phyloP scores from a whole-genome alignment of 53 echinoderm and acorn worm genomes.

The Glandiceps talaboti region DNA sequence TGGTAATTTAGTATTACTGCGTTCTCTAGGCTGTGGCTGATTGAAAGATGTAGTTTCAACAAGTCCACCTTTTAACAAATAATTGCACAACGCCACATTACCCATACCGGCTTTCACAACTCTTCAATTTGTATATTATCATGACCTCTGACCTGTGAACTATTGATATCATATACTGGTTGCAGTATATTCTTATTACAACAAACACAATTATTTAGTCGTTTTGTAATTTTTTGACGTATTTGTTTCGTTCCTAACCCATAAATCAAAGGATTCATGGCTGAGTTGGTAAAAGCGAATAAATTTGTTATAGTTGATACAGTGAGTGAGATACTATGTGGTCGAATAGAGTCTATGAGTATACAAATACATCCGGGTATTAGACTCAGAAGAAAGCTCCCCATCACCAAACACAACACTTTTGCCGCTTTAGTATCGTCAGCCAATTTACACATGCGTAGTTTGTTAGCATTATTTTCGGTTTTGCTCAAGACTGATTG shows the following conservation, averaged over 20 bases:
- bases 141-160: no score
- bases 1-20: no score
- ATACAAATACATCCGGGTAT: neutral
- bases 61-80: no score
- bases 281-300: neutral
- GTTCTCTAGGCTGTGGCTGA: no score
- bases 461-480: neutral
- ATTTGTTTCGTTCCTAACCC: neutral
- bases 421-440: neutral
- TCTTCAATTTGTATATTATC: no score
- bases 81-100: no score
- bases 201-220: no score
- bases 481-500: neutral
- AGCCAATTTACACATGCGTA: neutral
- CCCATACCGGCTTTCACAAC: no score
- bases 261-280: neutral
- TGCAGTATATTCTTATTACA: no score
- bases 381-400: neutral
- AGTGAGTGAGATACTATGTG: neutral
- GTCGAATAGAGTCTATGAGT: neutral
- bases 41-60: no score
- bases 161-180: no score
- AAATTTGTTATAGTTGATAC: neutral
- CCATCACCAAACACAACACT: neutral
- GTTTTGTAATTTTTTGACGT: neutral